phyloP scores from a whole-genome alignment of 1,140 invertebrate species.

The Saccostrea cuccullata region DNA sequence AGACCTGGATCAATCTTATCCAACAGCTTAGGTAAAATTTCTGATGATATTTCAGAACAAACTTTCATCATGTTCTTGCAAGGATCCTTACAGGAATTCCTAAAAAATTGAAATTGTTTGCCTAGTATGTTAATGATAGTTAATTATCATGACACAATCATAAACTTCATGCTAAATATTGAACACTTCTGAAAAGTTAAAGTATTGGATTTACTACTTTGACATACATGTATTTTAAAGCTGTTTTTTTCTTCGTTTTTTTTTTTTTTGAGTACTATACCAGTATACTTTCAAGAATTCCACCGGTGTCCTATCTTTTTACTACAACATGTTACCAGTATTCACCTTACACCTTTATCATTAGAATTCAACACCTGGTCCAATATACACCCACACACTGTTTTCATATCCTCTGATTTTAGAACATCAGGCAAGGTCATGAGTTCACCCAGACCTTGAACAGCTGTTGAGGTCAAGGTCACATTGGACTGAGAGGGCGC shows the following conservation, averaged over 20 bases:
- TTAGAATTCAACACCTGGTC: slow-evolving; percentile 36
- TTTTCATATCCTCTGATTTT: background rate
- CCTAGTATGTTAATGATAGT: background rate
- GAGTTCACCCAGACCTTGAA: slow-evolving; percentile 30
- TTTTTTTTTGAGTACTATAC: too few relatives aligned
- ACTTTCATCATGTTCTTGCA: slow-evolving; percentile 23
- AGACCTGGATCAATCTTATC: slow-evolving; percentile 11
- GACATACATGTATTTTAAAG: too few relatives aligned
- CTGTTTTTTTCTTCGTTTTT: too few relatives aligned
- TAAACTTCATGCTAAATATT: too few relatives aligned
- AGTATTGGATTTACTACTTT: too few relatives aligned
- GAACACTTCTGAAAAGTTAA: too few relatives aligned
- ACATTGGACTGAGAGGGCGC: slow-evolving; percentile 5
- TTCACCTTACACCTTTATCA: slow-evolving; percentile 41
- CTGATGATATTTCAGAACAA: background rate
- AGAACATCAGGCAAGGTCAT: slow-evolving; percentile 24
- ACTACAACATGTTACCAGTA: too few relatives aligned
- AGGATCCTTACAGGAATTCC: slow-evolving; percentile 41
- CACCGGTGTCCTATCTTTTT: too few relatives aligned
- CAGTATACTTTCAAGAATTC: too few relatives aligned
- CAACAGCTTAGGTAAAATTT: slow-evolving; percentile 28
- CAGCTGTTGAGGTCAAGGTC: background rate
- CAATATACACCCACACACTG: background rate
- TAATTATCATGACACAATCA: background rate
- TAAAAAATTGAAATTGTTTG: background rate